These are phyloP conservation scores for Adelosebastes latens DNA, from an alignment of 2,797 vertebrate genomes.

Conservation along the genomic window DNA sequence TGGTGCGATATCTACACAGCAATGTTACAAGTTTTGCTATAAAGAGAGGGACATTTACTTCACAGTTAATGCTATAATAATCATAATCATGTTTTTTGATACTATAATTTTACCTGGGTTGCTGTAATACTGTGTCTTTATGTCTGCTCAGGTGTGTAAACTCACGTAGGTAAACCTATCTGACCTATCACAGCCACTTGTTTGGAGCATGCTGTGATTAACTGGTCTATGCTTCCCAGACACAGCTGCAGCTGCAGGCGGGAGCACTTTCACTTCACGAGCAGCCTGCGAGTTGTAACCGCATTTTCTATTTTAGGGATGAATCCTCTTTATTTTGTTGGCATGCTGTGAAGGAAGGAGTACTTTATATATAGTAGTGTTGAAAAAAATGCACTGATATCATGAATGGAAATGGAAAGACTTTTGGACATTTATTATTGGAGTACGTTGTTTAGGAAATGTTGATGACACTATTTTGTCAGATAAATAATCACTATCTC, in stretches of 20 bases:
- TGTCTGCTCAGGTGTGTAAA: constrained; percentile 12
- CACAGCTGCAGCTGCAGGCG: constrained; percentile 33
- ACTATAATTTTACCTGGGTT: constrained; percentile 1
- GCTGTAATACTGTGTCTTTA: constrained; percentile 2
- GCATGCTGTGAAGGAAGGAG: constrained; percentile 5
- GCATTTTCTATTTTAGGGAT: constrained; percentile 18
- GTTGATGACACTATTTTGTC: neutral
- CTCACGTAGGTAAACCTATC: constrained; percentile 2
- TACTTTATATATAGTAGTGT: neutral
- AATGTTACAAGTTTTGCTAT: neutral
- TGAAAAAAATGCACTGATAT: neutral
- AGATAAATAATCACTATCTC: neutral
- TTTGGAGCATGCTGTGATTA: constrained; percentile 42
- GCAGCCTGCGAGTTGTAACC: constrained; percentile 27
- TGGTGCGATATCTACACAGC: neutral
- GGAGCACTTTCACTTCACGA: constrained; percentile 15
- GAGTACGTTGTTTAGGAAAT: neutral
- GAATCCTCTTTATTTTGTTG: constrained; percentile 20
- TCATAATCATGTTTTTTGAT: constrained; percentile 6
- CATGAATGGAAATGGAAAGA: neutral
- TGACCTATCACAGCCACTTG: constrained; percentile 30
- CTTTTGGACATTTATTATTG: neutral
- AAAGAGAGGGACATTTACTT: neutral
- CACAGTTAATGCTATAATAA: constrained; percentile 13
- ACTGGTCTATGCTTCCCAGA: constrained; percentile 41